Evolutionary conservation across 2,888 invertebrate genomes (phyloP), one percentile per base, ranked within the genome.

Genomic region (Hemicrepidius hirtus): DNA sequence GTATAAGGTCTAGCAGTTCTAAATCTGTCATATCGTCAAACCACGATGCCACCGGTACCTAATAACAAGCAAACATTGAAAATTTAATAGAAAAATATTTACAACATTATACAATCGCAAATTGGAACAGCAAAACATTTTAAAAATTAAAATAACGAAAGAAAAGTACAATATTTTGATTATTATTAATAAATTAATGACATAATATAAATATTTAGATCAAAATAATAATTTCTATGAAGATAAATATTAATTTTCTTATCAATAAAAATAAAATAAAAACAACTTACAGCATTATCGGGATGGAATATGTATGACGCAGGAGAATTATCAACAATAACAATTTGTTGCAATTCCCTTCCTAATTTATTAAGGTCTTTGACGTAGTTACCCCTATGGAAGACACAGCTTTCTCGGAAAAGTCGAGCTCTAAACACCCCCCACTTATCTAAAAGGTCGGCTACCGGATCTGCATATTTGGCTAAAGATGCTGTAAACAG

Each of bases 291-390:
- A 88, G 99, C 99, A 90, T 99, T 99, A 87, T 99, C 98, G 85
- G 99, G 99, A 92, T 99, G 99, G 94, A 99, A 99, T 90, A 99
- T 97, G 88, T 99, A 99, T 79, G 98, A 98, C 84, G 98, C 98
- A 83, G 99, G 99, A 84, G 99, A 99, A 90, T 99, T 99, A 91
- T 99, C 99, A 80, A 99, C 96, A 84, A 99, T 99, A 84, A 99
- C 94, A 84, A 98, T 97, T 87, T 97, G 95, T 83, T 96, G 94
- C 86, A 99, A 90, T 88, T 98, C 97, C 78, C 99, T 92, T 74
- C 99, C 99, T 79, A 99, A 90, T 85, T 97, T 96, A 90, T 97
- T 97, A 84, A 99, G 92, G 91, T 99, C 99, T 91, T 99, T 99
- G 83, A 99, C 99, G 90, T 99, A 99, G 90, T 99, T 99, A 82